Evolutionary conservation across 2,888 invertebrate genomes (phyloP), one percentile per base, ranked within the genome.

Genomic region (Yponomeuta plumbellus): DNA sequence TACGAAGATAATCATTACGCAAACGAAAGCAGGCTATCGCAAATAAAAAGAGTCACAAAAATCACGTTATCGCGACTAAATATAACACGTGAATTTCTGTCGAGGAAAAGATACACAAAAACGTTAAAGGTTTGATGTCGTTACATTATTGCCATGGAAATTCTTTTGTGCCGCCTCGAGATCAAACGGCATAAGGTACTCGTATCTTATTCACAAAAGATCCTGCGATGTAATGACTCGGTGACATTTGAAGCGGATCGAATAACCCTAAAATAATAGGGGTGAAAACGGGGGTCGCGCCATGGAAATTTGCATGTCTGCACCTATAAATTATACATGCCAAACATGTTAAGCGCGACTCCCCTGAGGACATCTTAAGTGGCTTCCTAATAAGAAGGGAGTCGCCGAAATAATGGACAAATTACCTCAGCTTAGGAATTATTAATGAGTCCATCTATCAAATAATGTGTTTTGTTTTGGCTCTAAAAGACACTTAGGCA

Each of bases 261-360:
- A 75, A 75, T 74, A 74, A 77, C 71, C 70, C 73, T 78, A 74
- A 76, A 76, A 78, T 78, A 78, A 78, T 76, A 75, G 74, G 73
- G 74, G 73, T 70, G 72, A 72, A 75, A 75, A 71, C 69, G 70
- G 71, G 76, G 75, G 71, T 70, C 72, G 69, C 67, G 68, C 67
- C 74, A 40, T 64, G 73, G 70, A 76, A 80, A 84, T 84, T 85
- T 82, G 78, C 82, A 84, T 82, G 72, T 73, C 74, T 70, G 74
- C 76, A 77, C 77, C 78, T 80, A 77, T 82, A 83, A 83, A 85
- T 85, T 86, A 82, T 77, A 79, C 80, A 83, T 83, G 79, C 71
- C 76, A 79, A 80, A 80, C 80, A 80, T 80, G 77, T 77, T 79
- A 79, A 78, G 80, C 79, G 80, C 76, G 75, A 74, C 77, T 77